A percentile compares a stretch with the other conserved stretches of the same genome.
These are phyloP conservation scores for Chloropsis cyanopogon DNA, from an alignment of 2,113 vertebrate species.

Conservation along the genomic window DNA sequence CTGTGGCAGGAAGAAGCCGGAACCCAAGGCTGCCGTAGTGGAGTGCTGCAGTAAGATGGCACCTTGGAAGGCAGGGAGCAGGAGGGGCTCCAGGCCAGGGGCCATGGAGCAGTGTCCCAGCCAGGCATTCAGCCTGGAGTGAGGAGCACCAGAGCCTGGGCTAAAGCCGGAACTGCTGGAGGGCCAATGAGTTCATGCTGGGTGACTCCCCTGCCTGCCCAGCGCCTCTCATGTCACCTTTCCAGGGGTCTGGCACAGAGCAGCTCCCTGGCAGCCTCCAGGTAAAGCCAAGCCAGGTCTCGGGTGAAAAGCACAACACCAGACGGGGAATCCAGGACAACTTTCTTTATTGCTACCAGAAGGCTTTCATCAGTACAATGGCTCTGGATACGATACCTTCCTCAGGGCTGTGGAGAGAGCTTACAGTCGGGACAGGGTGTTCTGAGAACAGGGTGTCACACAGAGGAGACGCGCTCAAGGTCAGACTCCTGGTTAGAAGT, in stretches of 20 bases:
- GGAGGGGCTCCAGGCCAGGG: background rate
- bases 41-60: too few species aligned
- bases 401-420: conserved; percentile 76
- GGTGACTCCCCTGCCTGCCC: background rate
- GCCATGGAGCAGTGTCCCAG: background rate
- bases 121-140: accelerated
- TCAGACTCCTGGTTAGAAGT: conserved; percentile 32
- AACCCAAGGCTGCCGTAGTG: accelerated
- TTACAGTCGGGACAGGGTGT: conserved; percentile 47
- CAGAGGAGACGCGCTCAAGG: background rate
- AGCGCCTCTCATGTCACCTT: accelerated
- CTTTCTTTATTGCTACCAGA: conserved; percentile 85
- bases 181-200: accelerated
- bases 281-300: background rate
- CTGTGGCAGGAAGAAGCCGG: background rate
- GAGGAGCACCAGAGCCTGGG: background rate
- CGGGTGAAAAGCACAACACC: background rate
- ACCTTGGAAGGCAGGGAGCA: accelerated
- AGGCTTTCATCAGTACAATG: conserved; percentile 73
- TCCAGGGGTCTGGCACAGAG: background rate
- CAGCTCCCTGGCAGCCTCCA: accelerated
- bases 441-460: conserved; percentile 55
- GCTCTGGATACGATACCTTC: conserved; percentile 70
- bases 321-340: conserved; percentile 70
- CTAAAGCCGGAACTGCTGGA: background rate